Evolutionary conservation across 1,140 invertebrate genomes (phyloP).

Genomic region (Trissolcus basalis): DNA sequence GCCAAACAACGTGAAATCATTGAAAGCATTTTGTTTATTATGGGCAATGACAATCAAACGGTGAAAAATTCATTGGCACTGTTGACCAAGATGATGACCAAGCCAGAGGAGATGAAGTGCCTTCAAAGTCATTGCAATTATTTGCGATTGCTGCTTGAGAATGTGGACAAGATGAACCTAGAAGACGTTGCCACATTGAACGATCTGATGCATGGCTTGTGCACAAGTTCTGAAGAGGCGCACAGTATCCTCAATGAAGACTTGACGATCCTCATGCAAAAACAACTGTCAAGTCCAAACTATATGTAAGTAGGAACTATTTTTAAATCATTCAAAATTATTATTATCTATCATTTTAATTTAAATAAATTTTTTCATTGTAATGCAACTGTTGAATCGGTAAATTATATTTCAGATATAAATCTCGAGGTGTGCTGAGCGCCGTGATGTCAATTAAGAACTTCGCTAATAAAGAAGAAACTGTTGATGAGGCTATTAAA

Average conservation of each 20-base stretch:
- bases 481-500: slow-evolving; percentile 59
- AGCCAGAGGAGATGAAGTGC: slow-evolving; percentile 61
- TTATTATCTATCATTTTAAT: too few species aligned
- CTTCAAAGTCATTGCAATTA: slow-evolving; percentile 70
- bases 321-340: background rate
- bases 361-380: background rate
- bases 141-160: slow-evolving; percentile 78
- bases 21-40: slow-evolving; percentile 66
- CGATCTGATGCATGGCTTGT: slow-evolving; percentile 77
- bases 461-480: slow-evolving; percentile 64
- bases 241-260: slow-evolving; percentile 78
- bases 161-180: slow-evolving; percentile 77
- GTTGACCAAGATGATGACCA: slow-evolving; percentile 66
- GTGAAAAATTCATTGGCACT: slow-evolving; percentile 67
- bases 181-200: slow-evolving; percentile 78
- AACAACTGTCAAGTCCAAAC: slow-evolving; percentile 78
- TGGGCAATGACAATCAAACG: slow-evolving; percentile 69
- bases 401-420: slow-evolving; percentile 66
- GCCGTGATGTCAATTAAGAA: slow-evolving; percentile 76
- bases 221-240: slow-evolving; percentile 69
- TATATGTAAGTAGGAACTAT: slow-evolving; percentile 62
- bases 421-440: slow-evolving; percentile 73
- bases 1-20: slow-evolving; percentile 70
- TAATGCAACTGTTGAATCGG: slow-evolving; percentile 14
- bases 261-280: slow-evolving; percentile 79